A percentile compares a stretch with the other conserved stretches of the same genome.
Evolutionary conservation across 2,888 invertebrate species (phyloP).

Genomic region (Epistrophella euchroma): DNA sequence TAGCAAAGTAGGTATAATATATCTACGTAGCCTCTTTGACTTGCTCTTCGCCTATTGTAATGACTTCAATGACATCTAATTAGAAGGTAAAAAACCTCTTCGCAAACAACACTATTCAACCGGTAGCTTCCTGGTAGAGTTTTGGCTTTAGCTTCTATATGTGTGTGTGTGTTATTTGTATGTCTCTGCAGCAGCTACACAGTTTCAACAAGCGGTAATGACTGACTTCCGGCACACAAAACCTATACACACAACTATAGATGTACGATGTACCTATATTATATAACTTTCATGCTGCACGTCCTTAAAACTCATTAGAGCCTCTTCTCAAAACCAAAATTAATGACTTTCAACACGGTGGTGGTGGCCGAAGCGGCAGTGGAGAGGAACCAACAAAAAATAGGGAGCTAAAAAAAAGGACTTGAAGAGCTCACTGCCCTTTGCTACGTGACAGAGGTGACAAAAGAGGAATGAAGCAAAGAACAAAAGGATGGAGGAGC

Average conservation of each 20-base stretch:
- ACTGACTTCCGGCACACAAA: constrained; percentile 74
- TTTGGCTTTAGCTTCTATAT: constrained; percentile 11
- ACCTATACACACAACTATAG: constrained; percentile 42
- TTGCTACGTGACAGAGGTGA: constrained; percentile 73
- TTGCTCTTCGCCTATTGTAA: constrained; percentile 65
- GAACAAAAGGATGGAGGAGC: constrained; percentile 36
- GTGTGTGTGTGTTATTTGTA: background rate
- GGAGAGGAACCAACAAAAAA: background rate
- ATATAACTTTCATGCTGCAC: constrained; percentile 61
- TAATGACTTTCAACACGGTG: constrained; percentile 74
- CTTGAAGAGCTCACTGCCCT: constrained; percentile 70
- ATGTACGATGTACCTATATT: constrained; percentile 1
- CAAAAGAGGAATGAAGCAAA: constrained; percentile 48
- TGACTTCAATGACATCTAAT: constrained; percentile 76
- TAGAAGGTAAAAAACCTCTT: constrained; percentile 74
- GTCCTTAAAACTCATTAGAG: constrained; percentile 76
- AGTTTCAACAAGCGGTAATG: constrained; percentile 69
- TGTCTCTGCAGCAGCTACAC: background rate
- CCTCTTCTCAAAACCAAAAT: constrained; percentile 76
- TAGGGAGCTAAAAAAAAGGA: constrained; percentile 14
- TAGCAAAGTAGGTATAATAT: constrained; percentile 53
- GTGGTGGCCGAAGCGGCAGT: background rate
- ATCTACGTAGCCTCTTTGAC: background rate
- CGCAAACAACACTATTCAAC: constrained; percentile 75
- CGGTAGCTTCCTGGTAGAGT: constrained; percentile 63